Percentiles rank a stretch among this genome's conserved stretches.
These are phyloP conservation scores for Tiliqua scincoides DNA, from an alignment of 2,113 vertebrate genomes.

Conservation along the genomic window DNA sequence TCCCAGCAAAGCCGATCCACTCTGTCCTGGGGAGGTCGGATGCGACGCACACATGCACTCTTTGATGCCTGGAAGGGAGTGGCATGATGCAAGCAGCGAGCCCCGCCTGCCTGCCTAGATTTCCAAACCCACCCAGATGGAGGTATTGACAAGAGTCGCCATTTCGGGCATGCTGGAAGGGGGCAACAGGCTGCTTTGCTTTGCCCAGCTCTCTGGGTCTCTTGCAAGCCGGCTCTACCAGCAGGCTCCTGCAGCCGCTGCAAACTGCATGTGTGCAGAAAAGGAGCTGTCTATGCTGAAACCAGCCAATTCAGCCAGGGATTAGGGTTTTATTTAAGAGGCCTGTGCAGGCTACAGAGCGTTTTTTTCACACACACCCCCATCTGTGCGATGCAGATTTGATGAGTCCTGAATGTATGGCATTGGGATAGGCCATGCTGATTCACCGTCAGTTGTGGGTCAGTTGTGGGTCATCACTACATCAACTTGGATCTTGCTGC, in stretches of 20 bases:
- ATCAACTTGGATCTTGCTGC: neutral
- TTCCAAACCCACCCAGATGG: neutral
- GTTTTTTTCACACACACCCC: neutral
- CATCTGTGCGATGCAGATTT: neutral
- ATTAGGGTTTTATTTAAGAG: neutral
- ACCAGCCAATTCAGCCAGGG: neutral
- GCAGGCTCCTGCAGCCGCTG: neutral
- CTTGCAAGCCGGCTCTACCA: neutral
- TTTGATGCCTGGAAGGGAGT: neutral
- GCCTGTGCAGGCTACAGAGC: neutral
- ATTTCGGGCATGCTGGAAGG: slow-evolving; percentile 5
- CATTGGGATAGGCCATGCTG: neutral
- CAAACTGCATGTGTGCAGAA: neutral
- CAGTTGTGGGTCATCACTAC: neutral
- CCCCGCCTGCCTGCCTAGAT: neutral
- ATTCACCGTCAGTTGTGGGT: neutral
- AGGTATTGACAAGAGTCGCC: neutral
- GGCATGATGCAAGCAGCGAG: too few species aligned
- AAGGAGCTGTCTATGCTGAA: slow-evolving; percentile 62
- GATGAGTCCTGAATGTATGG: neutral
- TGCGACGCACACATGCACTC: neutral
- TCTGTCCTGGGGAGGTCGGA: neutral
- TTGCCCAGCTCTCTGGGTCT: neutral
- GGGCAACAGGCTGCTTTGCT: slow-evolving; percentile 17
- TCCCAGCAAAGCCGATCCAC: neutral